Base-by-base conservation (phyloP, 2,113 vertebrate genomes). In the Bettongia penicillata region DNA sequence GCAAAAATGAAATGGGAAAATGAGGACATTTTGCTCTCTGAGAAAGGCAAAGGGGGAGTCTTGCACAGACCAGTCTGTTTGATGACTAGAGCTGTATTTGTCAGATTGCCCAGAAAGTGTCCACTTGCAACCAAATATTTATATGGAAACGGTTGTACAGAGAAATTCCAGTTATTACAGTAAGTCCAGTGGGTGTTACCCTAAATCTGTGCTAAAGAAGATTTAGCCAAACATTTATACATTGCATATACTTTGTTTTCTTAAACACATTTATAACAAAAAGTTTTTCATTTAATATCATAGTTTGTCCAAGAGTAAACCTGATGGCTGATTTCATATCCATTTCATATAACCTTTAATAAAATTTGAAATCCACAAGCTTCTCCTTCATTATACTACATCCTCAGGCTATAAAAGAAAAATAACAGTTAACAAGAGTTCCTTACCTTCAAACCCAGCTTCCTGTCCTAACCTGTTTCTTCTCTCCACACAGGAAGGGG, bases 101-200 rank as follows among this genome's bases (percentile, higher is more conserved):
- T 95, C 93, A 96, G 90, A 51, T 48, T 96, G 25, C 77, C 95
- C 51, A 91, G 52, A 94, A 14, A 50, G 48, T 91, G 90, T 77
- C 51, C 55, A 23, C 77, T 90, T 95, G 93, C 94, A 94, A 84
- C 68, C 91, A 93, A 94, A 94, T 95, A 96, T 93, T 94, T 96
- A 90, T 51, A 51, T 61, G 52, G 43, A 93, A 26, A 91, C 37
- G 1, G 49, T 55, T 91, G 50, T 51, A 90, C 25, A 3, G 28
- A 53, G 51, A 92, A 77, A 52, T 51, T 50, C 77, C 24, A 5
- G 94, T 93, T 91, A 90, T 91, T 47, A 55, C 7, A n/a, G n/a
- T 24, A 91, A 94, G 23, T 28, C 10, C 7, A 28, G 6, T 14
- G 23, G 52, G 47, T 95, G 89, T 94, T 51, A 55, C 31, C 52